Evolutionary conservation across 2,888 invertebrate genomes (phyloP), one percentile per base, ranked within the genome.

Genomic region (Beris morrisii): DNA sequence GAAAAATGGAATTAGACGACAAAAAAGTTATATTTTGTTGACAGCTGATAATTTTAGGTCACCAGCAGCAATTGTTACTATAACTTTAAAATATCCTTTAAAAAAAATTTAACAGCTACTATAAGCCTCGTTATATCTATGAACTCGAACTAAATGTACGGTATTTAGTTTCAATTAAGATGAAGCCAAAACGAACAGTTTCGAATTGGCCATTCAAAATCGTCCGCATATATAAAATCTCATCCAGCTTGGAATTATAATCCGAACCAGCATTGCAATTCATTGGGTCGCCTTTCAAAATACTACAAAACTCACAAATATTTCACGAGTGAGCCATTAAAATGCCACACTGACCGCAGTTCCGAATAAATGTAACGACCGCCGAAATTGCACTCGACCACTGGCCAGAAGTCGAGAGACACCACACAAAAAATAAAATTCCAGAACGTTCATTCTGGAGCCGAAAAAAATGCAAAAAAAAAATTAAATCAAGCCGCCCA

Each of bases 271-370:
- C 31, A 6, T 28, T 15, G 4, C 6, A 22, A 4, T 15, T 45
- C 46, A 22, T 2, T n/a, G 4, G 5, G 4, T 13, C 15, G 9
- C 13, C 56, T 28, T 28, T 46, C 45, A 28, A 58, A 45, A 28
- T 45, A 38, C 58, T 32, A 50, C 38, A 61, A 61, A 32, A 52
- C 61, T 32, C 61, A 9, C 50, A 50, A 61, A 61, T 52, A 61
- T 28, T 61, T 61, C 50, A n/a, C 50, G 50, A 61, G 61, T 61
- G 61, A 52, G 61, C 61, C 52, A 61, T 61, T 50, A 52, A 61
- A 61, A 61, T 52, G 61, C 61, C 61, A 61, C 61, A 61, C n/a
- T 61, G 61, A 61, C 61, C 61, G 61, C 61, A 61, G 52, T 52
- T 38, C 50, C 11, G 50, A 61, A 61, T 61, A 61, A 61, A 52